phyloP scores from a whole-genome alignment of 2,113 vertebrate genomes.

The Vidua chalybeata region DNA sequence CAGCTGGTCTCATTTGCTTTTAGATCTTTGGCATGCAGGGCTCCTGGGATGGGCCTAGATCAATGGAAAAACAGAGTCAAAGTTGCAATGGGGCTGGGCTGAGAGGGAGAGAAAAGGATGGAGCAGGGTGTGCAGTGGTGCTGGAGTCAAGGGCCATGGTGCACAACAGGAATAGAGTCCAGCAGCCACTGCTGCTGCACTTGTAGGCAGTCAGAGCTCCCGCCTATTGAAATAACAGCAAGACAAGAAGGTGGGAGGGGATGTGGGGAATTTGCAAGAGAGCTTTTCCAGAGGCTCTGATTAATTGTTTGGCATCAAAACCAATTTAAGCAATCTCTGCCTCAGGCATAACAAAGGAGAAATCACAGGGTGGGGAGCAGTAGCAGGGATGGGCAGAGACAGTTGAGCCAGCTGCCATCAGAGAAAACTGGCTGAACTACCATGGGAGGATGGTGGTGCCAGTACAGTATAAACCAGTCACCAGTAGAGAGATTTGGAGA shows the following conservation, averaged over 20 bases:
- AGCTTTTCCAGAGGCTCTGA: conserved; percentile 16
- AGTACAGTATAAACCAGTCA: background rate
- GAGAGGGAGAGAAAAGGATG: background rate
- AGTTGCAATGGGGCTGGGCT: background rate
- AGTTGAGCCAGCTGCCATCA: background rate
- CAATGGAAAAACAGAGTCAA: background rate
- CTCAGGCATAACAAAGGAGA: conserved; percentile 17
- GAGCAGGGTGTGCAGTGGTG: background rate
- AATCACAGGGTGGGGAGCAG: background rate
- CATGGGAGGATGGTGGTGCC: background rate
- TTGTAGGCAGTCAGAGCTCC: background rate
- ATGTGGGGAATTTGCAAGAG: background rate
- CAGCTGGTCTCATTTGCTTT: background rate
- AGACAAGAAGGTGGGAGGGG: background rate
- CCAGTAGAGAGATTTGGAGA: background rate
- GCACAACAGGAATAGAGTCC: background rate
- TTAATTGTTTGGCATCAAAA: background rate
- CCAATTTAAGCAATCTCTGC: conserved; percentile 37
- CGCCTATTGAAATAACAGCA: background rate
- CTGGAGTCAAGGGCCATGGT: background rate
- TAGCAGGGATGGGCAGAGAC: background rate
- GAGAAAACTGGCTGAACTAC: background rate
- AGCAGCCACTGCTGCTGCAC: background rate
- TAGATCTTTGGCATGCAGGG: background rate
- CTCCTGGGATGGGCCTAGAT: background rate